Conservation (phyloP, 2,888 invertebrate genomes). For the Eristalinus aeneus region DNA sequence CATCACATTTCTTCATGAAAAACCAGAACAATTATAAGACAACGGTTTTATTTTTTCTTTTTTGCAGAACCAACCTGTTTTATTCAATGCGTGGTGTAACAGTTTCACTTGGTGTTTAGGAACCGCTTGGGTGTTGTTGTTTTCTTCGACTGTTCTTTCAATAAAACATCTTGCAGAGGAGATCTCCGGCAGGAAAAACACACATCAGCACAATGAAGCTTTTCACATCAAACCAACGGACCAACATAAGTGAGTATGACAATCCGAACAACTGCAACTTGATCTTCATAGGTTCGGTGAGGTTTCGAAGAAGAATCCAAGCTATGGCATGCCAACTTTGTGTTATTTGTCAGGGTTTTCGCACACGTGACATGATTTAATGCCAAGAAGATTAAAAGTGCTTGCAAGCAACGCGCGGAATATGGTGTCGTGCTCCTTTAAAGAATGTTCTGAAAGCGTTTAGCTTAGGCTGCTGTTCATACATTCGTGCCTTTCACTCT, state of each 20-base stretch:
- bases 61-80: neutral
- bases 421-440: neutral
- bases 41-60: neutral
- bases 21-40: neutral
- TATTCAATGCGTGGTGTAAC: neutral
- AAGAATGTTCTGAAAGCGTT: neutral
- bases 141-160: neutral
- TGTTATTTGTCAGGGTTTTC: neutral
- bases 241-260: slow-evolving; percentile 59
- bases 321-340: neutral
- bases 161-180: neutral
- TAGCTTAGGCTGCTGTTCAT: neutral
- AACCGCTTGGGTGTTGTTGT: neutral
- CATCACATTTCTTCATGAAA: neutral
- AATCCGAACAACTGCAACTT: neutral
- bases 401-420: neutral
- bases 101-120: neutral
- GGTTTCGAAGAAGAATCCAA: neutral
- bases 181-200: neutral
- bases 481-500: neutral
- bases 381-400: neutral
- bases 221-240: slow-evolving; percentile 51
- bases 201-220: slow-evolving; percentile 48
- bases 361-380: neutral
- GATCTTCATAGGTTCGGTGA: neutral